Base-by-base conservation (phyloP, 2,888 invertebrate species). In the Lepidocyrtoides sp. region DNA sequence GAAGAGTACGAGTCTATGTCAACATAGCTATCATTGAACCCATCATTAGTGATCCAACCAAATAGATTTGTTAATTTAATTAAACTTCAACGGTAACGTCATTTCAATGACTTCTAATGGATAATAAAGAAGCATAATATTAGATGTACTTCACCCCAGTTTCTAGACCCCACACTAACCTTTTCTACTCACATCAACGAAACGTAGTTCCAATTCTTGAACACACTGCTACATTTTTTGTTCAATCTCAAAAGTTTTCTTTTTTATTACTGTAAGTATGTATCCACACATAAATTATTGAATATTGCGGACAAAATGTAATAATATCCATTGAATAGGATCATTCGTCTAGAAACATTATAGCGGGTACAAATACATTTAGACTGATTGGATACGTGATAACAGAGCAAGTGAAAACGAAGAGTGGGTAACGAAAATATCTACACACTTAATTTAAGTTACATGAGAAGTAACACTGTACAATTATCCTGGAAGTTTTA, bases 321-420 rank as follows among this genome's bases (percentile, higher is more conserved):
- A 14, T 57, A 23, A 57, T 23, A 23, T 23, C 7, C 12, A 20
- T 57, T 57, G 2, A 1, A 57, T 57, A 57, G 17, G 8, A 57
- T 57, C 10, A 57, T 57, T 57, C 20, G 57, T 57, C 23, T 26
- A 57, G 20, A 57, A 26, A 23, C 57, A 23, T 12, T 4, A 57
- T 10, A 57, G 57, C 57, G 57, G 57, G 57, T 57, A 57, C 26
- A 57, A 57, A 57, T n/a, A 51, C 51, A 51, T n/a, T n/a, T n/a
- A n/a, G n/a, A n/a, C n/a, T 57, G 17, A 57, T 23, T n/a, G n/a
- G n/a, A 23, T n/a, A 23, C 17, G 17, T 17, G 2, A 20, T 17
- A n/a, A 54, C 17, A 54, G 54, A 54, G 20, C 1, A 54, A 17
- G 1, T 17, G 20, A n/a, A 4, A 4, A 57, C 57, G 23, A 57